These are phyloP conservation scores for Epinephelus cyanopodus DNA, from an alignment of 2,113 vertebrate genomes.

Conservation along the genomic window DNA sequence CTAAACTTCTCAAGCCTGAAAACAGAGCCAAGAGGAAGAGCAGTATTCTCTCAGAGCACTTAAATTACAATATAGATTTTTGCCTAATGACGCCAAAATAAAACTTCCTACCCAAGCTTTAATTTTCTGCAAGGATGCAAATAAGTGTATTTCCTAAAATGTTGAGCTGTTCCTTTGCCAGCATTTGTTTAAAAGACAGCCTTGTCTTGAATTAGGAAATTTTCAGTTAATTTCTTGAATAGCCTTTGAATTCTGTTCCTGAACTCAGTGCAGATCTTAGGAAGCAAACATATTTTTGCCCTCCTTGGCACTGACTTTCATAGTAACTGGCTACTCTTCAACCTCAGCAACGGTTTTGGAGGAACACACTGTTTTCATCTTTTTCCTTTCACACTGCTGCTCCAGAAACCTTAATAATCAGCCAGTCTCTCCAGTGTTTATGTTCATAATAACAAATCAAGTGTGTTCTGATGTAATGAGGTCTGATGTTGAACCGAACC, in stretches of 20 bases:
- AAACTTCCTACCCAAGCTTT: no score
- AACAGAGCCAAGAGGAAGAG: no score
- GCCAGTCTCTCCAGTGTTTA: not conserved
- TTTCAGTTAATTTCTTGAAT: not conserved
- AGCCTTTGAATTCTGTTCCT: not conserved
- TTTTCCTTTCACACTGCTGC: not conserved
- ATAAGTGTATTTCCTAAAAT: no score
- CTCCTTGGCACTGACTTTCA: not conserved
- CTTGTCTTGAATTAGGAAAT: not conserved
- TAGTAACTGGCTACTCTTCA: not conserved
- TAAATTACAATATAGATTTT: no score
- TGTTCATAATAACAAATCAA: conserved; percentile 8
- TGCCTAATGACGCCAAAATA: no score
- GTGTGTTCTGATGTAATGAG: not conserved
- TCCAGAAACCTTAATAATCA: not conserved
- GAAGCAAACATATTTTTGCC: not conserved
- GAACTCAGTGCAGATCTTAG: not conserved
- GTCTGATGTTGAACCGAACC: not conserved
- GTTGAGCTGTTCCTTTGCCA: no score
- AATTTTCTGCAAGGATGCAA: no score
- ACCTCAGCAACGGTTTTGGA: not conserved
- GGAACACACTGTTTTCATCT: not conserved
- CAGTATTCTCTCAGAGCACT: no score
- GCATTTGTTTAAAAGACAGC: not conserved
- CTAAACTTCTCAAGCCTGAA: no score